phyloP scores from a whole-genome alignment of 2,113 vertebrate genomes.

The Seriola rivoliana region DNA sequence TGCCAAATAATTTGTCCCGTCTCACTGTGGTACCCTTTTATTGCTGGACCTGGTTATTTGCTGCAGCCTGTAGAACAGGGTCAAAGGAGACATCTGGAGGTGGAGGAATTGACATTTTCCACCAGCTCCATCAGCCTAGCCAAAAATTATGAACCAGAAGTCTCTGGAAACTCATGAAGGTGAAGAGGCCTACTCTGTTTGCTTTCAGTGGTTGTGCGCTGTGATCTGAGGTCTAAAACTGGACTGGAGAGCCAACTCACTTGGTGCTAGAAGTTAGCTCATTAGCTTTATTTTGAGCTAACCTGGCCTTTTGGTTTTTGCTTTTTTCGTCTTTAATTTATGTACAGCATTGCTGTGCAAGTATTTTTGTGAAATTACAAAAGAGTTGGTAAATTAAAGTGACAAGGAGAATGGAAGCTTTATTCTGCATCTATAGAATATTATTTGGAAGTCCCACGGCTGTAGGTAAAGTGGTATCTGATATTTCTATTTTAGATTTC shows the following conservation, averaged over 20 bases:
- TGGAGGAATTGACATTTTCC: conserved; percentile 37
- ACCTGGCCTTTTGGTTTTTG: not conserved
- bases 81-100: conserved; percentile 48
- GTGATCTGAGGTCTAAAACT: not conserved
- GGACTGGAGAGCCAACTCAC: not conserved
- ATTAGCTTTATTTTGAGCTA: not conserved
- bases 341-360: not conserved
- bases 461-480: not conserved
- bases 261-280: not conserved
- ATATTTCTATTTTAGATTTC: not conserved
- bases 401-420: not conserved
- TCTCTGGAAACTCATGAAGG: conserved; percentile 7
- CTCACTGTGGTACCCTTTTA: not conserved
- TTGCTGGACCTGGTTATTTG: not conserved
- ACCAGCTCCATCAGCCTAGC: conserved; percentile 1
- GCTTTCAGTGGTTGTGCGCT: not conserved
- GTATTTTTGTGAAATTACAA: not conserved
- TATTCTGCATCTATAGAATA: not conserved
- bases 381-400: not conserved
- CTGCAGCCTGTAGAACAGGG: conserved; percentile 14
- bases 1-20: not conserved
- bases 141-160: conserved; percentile 28
- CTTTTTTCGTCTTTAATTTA: not conserved
- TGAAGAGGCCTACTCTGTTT: not conserved
- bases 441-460: not conserved